A percentile compares a stretch with the other conserved stretches of the same genome.
Evolutionary conservation across 2,888 invertebrate genomes (phyloP).

Genomic region (Volucella bombylans): DNA sequence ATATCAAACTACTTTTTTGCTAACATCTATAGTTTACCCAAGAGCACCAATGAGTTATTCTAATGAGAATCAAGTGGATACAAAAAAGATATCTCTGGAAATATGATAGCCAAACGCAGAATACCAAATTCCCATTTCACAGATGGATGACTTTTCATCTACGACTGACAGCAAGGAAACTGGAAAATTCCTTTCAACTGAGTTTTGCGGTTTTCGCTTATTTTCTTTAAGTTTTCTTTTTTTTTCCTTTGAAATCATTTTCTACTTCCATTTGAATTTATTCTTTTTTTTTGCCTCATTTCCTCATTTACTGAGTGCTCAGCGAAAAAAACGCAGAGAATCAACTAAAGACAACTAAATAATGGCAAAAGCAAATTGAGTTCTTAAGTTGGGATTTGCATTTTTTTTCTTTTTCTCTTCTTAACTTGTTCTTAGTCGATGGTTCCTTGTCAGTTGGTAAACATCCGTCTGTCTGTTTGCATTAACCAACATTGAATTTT

Average conservation of each 20-base stretch:
- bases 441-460: slow-evolving; percentile 28
- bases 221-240: slow-evolving; percentile 13
- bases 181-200: slow-evolving; percentile 62
- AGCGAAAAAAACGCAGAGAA: slow-evolving; percentile 46
- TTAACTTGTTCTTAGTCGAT: background rate
- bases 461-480: slow-evolving; percentile 42
- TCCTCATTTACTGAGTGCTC: slow-evolving; percentile 69
- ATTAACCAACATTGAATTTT: slow-evolving; percentile 39
- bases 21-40: too few species aligned
- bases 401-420: slow-evolving; percentile 35
- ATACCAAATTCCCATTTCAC: slow-evolving; percentile 70
- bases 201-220: slow-evolving; percentile 52
- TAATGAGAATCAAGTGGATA: slow-evolving; percentile 48
- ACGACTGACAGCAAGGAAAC: slow-evolving; percentile 41
- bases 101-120: slow-evolving; percentile 43
- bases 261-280: slow-evolving; percentile 66
- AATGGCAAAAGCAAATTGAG: slow-evolving; percentile 70
- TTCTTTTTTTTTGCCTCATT: slow-evolving; percentile 65
- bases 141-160: slow-evolving; percentile 68
- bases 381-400: slow-evolving; percentile 71
- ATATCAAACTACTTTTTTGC: too few species aligned
- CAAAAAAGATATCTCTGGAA: slow-evolving; percentile 47
- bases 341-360: slow-evolving; percentile 71
- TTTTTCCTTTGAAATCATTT: slow-evolving; percentile 21
- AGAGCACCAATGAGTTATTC: slow-evolving; percentile 20